A percentile compares a stretch with the other conserved stretches of the same genome.
phyloP scores from a whole-genome alignment of 2,888 invertebrate genomes.

The Lamellibrachia satsuma region DNA sequence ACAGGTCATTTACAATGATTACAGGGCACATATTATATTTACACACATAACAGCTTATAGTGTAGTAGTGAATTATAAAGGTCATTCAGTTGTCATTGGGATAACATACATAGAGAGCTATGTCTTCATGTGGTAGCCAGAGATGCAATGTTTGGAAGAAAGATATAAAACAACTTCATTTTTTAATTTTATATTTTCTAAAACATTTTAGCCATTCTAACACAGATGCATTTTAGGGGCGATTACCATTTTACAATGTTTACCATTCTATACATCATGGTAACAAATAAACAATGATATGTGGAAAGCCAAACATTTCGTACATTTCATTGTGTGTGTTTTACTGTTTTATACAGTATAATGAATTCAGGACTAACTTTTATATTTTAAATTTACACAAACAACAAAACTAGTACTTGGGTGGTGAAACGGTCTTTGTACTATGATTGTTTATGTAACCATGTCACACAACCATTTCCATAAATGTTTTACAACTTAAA shows the following conservation, averaged over 20 bases:
- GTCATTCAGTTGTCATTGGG: background rate
- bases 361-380: too few species aligned
- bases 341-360: background rate
- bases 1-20: background rate
- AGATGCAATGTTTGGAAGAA: background rate
- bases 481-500: too few species aligned
- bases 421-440: too few species aligned
- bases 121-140: background rate
- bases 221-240: background rate
- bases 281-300: background rate
- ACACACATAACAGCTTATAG: background rate
- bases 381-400: too few species aligned
- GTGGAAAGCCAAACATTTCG: background rate
- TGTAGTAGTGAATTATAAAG: background rate
- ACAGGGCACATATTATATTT: background rate
- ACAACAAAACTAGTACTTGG: too few species aligned
- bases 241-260: background rate
- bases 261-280: background rate
- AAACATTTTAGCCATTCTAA: background rate
- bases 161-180: background rate
- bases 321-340: background rate
- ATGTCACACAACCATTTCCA: too few species aligned
- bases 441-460: too few species aligned
- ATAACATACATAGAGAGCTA: background rate
- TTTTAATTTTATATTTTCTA: background rate